These are phyloP conservation scores for Daboia siamensis DNA, from an alignment of 2,113 vertebrate genomes.

Conservation along the genomic window DNA sequence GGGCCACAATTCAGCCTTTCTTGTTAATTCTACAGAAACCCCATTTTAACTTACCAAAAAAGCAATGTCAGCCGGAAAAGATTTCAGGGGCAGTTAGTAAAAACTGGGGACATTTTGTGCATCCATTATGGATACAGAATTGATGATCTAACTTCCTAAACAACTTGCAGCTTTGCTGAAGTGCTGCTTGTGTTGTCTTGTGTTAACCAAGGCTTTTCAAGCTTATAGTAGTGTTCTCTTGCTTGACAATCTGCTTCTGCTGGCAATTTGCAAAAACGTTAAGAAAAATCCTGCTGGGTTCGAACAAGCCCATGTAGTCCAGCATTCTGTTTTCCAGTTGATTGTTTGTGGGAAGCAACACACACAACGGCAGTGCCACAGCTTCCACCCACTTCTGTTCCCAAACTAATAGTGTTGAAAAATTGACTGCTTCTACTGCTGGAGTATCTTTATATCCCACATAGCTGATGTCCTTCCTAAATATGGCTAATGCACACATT, in stretches of 20 bases:
- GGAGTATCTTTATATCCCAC: neutral
- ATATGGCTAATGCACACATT: neutral
- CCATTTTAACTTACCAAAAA: neutral
- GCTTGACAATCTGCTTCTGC: neutral
- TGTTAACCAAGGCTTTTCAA: neutral
- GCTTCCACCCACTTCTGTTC: neutral
- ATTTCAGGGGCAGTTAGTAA: neutral
- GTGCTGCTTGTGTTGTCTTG: neutral
- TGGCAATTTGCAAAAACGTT: neutral
- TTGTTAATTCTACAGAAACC: neutral
- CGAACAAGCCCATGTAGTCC: neutral
- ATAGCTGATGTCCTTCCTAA: neutral
- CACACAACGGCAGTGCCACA: neutral
- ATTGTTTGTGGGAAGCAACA: neutral
- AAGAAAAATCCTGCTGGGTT: neutral
- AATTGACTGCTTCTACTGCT: neutral
- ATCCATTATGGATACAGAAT: neutral
- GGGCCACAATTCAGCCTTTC: neutral
- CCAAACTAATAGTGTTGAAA: neutral
- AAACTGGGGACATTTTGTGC: neutral
- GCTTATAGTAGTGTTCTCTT: neutral
- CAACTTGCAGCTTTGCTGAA: neutral
- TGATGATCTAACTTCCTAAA: neutral
- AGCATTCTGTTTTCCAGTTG: neutral
- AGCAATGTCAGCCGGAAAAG: neutral